Evolutionary conservation across 2,797 vertebrate species (phyloP).

Genomic region (Hipposideros larvatus): DNA sequence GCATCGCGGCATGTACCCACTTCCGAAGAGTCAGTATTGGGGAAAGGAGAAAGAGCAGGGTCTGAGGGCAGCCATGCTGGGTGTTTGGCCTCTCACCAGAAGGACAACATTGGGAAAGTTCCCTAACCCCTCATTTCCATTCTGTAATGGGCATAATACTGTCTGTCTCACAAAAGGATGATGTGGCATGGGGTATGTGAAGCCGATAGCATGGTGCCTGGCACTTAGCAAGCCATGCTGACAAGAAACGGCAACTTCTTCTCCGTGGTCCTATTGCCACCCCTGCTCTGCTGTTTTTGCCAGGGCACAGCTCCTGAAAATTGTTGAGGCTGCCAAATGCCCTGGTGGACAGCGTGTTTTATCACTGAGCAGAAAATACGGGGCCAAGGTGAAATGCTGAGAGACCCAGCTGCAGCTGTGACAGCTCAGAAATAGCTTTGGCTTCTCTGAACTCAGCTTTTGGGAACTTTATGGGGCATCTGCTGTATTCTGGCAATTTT

Average conservation of each 20-base stretch:
- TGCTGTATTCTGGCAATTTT: not conserved
- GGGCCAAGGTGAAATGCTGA: not conserved
- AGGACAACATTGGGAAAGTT: not conserved
- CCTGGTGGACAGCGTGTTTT: not conserved
- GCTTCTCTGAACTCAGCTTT: not conserved
- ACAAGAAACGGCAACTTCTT: not conserved
- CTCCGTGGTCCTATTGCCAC: not conserved
- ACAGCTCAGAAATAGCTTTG: not conserved
- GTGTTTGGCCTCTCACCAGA: not conserved
- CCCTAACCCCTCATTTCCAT: not conserved
- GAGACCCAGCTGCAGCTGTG: not conserved
- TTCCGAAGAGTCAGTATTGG: not conserved
- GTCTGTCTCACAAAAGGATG: not conserved
- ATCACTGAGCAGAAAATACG: not conserved
- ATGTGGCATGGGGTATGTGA: not conserved
- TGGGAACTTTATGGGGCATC: fast-evolving
- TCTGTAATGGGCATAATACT: not conserved
- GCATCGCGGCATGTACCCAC: not conserved
- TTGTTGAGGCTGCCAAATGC: too few species aligned
- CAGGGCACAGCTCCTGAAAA: not conserved
- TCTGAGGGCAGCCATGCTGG: not conserved
- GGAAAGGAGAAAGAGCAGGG: not conserved
- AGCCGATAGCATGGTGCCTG: not conserved
- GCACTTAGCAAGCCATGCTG: not conserved
- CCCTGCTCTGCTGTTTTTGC: not conserved